Base-by-base conservation (phyloP, 1,140 invertebrate genomes). In the Pteromalus puparum region DNA sequence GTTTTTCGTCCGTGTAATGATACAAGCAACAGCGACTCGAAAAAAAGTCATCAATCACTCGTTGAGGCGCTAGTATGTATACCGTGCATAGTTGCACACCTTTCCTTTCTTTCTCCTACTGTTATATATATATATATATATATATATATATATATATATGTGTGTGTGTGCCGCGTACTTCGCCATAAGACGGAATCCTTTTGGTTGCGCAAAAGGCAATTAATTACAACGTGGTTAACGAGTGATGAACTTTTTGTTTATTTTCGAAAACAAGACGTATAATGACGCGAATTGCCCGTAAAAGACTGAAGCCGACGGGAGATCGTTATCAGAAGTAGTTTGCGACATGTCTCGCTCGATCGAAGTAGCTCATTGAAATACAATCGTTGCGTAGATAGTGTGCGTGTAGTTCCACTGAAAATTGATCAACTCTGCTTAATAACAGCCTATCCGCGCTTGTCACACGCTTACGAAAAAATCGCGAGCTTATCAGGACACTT, bases 71-170 rank as follows among this genome's bases (percentile, higher is more conserved):
- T 28, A 73, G 5, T 1, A 24, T 15, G 28, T 80, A 68, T 18
- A 26, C 38, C 24, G 9, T 10, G 28, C 28, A 7, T n/a, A 61
- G 15, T 21, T 28, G 9, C 24, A 34, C 12, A 28, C 38, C 48
- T 81, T 81, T 73, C 67, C 26, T 81, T 73, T 26, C 34, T 73
- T 81, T 61, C 53, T 61, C 21, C 18, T 5, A 21, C 53, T 53
- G 12, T 53, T 53, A 21, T 53, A 53, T 53, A 12, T n/a, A n/a
- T n/a, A n/a, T n/a, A n/a, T n/a, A n/a, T n/a, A n/a, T n/a, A n/a
- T n/a, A n/a, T n/a, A n/a, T n/a, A n/a, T n/a, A n/a, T n/a, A n/a
- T n/a, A n/a, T n/a, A n/a, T n/a, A n/a, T n/a, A n/a, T n/a, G n/a
- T n/a, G n/a, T n/a, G n/a, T n/a, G n/a, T n/a, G 15, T 48, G 46